These are phyloP conservation scores for Aplodontia rufa DNA, from an alignment of 2,113 vertebrate species.

Conservation along the genomic window DNA sequence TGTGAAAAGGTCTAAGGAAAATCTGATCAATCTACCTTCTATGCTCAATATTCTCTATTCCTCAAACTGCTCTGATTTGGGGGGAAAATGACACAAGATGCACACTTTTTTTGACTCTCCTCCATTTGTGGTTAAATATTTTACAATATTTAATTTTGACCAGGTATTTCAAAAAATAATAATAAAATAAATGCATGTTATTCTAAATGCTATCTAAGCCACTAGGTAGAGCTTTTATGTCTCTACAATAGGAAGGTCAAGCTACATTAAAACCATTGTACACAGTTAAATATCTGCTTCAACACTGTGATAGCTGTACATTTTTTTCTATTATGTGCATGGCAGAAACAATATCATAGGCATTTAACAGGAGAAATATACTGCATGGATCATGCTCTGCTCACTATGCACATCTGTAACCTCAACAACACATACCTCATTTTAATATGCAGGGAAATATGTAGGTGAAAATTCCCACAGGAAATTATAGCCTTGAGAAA, in stretches of 20 bases:
- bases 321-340: constrained; percentile 19
- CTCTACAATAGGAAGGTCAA: background rate
- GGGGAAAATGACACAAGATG: background rate
- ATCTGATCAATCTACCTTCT: background rate
- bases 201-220: background rate
- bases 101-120: background rate
- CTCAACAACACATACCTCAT: background rate
- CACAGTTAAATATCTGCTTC: constrained; percentile 17
- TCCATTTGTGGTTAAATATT: background rate
- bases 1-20: background rate
- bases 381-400: background rate
- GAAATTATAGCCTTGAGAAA: background rate
- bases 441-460: background rate
- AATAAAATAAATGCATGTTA: background rate
- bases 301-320: background rate
- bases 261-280: background rate
- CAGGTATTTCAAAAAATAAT: background rate
- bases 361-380: constrained; percentile 29
- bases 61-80: background rate
- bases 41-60: background rate
- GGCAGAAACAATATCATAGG: background rate
- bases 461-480: background rate
- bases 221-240: background rate
- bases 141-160: background rate
- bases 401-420: background rate